Evolutionary conservation across 2,113 vertebrate species (phyloP).

Genomic region (Thunnus maccoyii): DNA sequence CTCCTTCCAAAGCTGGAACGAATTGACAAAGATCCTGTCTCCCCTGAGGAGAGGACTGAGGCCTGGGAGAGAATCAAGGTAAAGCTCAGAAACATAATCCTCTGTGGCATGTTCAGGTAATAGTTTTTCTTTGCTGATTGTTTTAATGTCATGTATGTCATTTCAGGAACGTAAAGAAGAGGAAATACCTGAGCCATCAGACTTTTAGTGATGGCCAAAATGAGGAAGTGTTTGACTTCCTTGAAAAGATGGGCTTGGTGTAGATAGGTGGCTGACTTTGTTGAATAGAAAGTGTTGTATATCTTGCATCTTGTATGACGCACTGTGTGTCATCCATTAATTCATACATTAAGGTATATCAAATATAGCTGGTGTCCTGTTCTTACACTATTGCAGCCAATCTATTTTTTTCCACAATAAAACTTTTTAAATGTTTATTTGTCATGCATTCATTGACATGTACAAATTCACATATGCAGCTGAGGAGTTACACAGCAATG

Average conservation of each 20-base stretch:
- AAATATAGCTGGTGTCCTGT: not conserved
- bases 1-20: slow-evolving; percentile 85
- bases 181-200: slow-evolving; percentile 45
- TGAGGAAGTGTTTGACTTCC: slow-evolving; percentile 54
- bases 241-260: slow-evolving; percentile 24
- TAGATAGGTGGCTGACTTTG: not conserved
- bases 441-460: not conserved
- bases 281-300: not conserved
- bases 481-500: not conserved
- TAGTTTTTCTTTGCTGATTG: not conserved
- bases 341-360: not conserved
- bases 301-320: not conserved
- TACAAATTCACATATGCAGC: not conserved
- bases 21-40: slow-evolving; percentile 89
- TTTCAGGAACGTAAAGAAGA: slow-evolving; percentile 75
- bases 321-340: not conserved
- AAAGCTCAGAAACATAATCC: not conserved
- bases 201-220: slow-evolving; percentile 34
- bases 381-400: not conserved
- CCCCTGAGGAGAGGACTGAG: slow-evolving; percentile 86
- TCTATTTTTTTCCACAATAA: slow-evolving; percentile 4
- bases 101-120: not conserved
- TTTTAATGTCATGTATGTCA: slow-evolving; percentile 37
- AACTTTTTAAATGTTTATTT: not conserved
- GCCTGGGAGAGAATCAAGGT: slow-evolving; percentile 78